Evolutionary conservation across 2,113 vertebrate genomes (phyloP).

Genomic region (Colossoma macropomum): DNA sequence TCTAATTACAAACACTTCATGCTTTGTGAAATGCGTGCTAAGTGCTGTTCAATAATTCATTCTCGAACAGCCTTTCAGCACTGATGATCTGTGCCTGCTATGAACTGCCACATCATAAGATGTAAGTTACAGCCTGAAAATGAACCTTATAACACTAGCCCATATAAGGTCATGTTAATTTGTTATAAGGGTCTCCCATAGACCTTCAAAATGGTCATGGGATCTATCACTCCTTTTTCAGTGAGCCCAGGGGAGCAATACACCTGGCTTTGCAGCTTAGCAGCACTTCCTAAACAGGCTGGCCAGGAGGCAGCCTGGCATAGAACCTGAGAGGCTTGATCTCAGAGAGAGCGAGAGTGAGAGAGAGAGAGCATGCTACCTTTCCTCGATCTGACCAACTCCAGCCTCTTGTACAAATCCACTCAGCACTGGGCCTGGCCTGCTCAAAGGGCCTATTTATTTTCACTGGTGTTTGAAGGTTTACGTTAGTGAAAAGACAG

Average conservation of each 20-base stretch:
- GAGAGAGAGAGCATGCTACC: constrained; percentile 59
- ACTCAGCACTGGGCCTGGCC: constrained; percentile 34
- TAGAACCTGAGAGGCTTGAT: constrained; percentile 78
- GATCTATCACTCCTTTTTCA: constrained; percentile 76
- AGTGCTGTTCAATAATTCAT: constrained; percentile 22
- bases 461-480: constrained; percentile 76
- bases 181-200: constrained; percentile 53
- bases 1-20: not conserved
- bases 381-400: constrained; percentile 53
- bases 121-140: constrained; percentile 28
- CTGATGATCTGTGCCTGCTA: not conserved
- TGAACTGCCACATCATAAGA: not conserved
- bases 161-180: constrained; percentile 41
- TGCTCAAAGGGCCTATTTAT: constrained; percentile 75
- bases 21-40: not conserved
- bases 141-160: constrained; percentile 29
- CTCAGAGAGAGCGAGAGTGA: constrained; percentile 45
- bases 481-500: constrained; percentile 77
- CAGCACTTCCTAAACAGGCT: constrained; percentile 76
- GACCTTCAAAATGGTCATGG: constrained; percentile 64
- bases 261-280: constrained; percentile 82
- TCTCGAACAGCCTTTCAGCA: not conserved
- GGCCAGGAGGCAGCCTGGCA: constrained; percentile 71
- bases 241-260: constrained; percentile 78
- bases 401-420: constrained; percentile 53